phyloP scores from a whole-genome alignment of 2,888 invertebrate genomes.

The Xestoiulus laeticollis region DNA sequence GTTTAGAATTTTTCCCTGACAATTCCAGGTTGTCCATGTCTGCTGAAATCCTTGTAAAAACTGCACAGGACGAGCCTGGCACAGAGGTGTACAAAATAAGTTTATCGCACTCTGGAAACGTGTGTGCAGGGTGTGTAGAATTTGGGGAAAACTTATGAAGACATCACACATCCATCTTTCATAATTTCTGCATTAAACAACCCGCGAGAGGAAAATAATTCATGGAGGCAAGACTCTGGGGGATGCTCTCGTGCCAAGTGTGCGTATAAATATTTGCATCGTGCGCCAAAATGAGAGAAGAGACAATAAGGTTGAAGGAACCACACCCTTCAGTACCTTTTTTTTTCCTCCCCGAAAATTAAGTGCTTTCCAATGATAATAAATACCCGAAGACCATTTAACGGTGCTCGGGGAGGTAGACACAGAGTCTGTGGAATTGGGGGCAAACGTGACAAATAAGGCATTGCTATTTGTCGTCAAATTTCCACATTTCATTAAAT shows the following conservation, averaged over 20 bases:
- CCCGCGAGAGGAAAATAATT: neutral
- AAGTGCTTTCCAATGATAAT: conserved; percentile 30
- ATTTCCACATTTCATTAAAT: too few relatives aligned
- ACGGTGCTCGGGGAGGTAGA: neutral
- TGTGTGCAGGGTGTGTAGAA: conserved; percentile 24
- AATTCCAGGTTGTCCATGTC: too few relatives aligned
- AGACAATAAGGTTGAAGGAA: neutral
- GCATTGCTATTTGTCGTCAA: neutral
- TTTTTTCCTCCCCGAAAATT: neutral
- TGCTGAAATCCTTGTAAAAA: neutral
- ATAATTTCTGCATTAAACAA: conserved; percentile 9
- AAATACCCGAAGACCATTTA: neutral
- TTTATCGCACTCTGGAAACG: neutral
- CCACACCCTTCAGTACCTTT: conserved; percentile 3
- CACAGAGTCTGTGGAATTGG: neutral
- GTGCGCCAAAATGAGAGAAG: neutral
- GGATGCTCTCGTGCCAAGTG: neutral
- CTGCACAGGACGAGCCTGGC: neutral
- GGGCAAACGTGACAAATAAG: neutral
- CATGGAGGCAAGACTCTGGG: neutral
- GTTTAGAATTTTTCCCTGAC: too few relatives aligned
- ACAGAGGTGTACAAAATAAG: neutral
- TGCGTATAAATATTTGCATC: conserved; percentile 12
- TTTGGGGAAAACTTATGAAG: neutral
- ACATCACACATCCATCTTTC: conserved; percentile 16